Percentiles rank a stretch among this genome's conserved stretches.
These are phyloP conservation scores for Corvus cornix DNA, from an alignment of 2,113 vertebrate species.

Conservation along the genomic window DNA sequence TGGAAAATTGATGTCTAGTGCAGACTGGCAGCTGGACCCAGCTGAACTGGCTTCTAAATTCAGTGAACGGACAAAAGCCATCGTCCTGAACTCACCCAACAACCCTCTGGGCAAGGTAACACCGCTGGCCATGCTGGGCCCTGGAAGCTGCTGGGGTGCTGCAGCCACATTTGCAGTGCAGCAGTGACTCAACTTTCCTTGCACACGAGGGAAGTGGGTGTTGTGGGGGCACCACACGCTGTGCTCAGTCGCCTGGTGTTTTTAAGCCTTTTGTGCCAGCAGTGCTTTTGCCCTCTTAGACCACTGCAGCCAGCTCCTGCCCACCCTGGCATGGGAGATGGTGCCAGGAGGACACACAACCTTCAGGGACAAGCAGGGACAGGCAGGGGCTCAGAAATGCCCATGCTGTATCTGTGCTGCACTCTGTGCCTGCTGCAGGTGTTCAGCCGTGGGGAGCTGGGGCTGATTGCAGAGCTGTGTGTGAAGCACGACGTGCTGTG, in stretches of 20 bases:
- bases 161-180: background rate
- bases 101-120: slow-evolving; percentile 94
- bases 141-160: background rate
- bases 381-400: background rate
- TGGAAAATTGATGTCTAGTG: slow-evolving; percentile 73
- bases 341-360: background rate
- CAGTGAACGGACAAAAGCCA: slow-evolving; percentile 83
- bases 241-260: background rate
- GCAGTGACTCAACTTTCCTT: background rate
- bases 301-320: background rate
- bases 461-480: slow-evolving; percentile 86
- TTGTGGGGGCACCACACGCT: background rate
- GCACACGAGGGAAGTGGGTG: too few relatives aligned
- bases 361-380: background rate
- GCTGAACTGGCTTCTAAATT: slow-evolving; percentile 88
- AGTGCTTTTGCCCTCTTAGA: background rate
- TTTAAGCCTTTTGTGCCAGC: background rate
- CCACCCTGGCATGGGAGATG: background rate
- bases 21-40: slow-evolving; percentile 85
- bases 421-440: slow-evolving; percentile 72
- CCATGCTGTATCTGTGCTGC: background rate
- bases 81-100: slow-evolving; percentile 93
- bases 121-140: background rate
- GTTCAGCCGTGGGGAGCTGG: slow-evolving; percentile 83
- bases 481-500: slow-evolving; percentile 86